Base-by-base conservation (phyloP, 2,888 invertebrate genomes). In the Chrysolina americana region DNA sequence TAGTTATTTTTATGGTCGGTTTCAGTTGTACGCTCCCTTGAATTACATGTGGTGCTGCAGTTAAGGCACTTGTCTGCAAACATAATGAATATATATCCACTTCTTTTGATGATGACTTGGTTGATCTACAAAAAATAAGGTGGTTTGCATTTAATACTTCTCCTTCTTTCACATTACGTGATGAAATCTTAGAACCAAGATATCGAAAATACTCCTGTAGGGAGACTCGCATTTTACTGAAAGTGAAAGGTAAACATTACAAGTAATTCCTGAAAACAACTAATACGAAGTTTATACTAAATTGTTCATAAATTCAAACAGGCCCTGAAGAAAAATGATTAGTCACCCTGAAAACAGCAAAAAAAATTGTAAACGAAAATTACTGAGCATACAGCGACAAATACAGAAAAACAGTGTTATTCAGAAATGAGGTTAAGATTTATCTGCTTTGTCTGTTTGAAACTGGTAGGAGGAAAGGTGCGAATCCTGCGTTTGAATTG, bases 11-110 rank as follows among this genome's bases (percentile, higher is more conserved):
- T 41, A 50, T 28, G 28, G 13, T 64, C 5, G 44, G 59, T n/a
- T 70, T 1, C 6, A 70, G 23, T 48, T 44, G 9, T 17, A 59
- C 47, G 11, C 11, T 36, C 28, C 59, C 70, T 28, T 59, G 23
- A 15, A n/a, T 70, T 6, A 48, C 23, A 70, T 70, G 70, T 44
- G 70, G 70, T 6, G 41, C 70, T 23, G 64, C 47, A 63, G 62
- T 28, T 28, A 65, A 23, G 41, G 64, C 70, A 70, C 70, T 70
- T 17, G 70, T 70, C 21, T 70, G 70, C 48, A 65, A 63, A 70
- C 70, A 70, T 48, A 70, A 50, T 8, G 65, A 5, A 62, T 63
- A 13, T 23, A 63, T 63, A 64, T 23, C 41, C 23, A 70, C 65
- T 50, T 64, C 59, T 44, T 36, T 48, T 5, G 8, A 10, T 28